Percentiles rank a stretch among this genome's conserved stretches.
Evolutionary conservation across 2,797 vertebrate genomes (phyloP).

Genomic region (Mycteria americana): DNA sequence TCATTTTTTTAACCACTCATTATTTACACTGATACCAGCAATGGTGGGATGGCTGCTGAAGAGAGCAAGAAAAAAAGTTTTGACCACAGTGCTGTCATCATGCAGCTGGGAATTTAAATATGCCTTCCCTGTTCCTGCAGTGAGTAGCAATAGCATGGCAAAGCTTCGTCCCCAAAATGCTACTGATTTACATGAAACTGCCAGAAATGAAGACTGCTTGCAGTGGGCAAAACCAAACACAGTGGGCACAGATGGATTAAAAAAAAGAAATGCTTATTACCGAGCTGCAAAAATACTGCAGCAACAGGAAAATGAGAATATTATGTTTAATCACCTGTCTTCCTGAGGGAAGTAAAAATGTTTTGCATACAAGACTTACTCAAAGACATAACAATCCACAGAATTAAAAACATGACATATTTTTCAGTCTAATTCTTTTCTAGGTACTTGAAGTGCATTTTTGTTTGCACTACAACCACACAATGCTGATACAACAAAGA

Average conservation of each 20-base stretch:
- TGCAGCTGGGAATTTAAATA: neutral
- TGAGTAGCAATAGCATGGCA: accelerated
- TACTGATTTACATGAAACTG: neutral
- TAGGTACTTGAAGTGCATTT: neutral
- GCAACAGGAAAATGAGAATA: neutral
- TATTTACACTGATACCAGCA: neutral
- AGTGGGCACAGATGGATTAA: neutral
- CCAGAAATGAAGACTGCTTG: neutral
- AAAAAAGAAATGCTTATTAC: neutral
- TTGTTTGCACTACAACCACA: neutral
- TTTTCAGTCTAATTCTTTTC: neutral
- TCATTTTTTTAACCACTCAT: neutral
- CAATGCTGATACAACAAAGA: neutral
- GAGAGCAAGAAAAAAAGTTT: neutral
- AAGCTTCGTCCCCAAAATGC: neutral
- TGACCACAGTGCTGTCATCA: neutral
- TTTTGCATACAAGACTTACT: neutral
- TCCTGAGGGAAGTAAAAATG: neutral
- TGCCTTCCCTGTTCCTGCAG: neutral
- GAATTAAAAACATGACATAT: neutral
- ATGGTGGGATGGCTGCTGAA: neutral
- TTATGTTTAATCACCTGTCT: neutral
- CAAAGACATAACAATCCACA: neutral
- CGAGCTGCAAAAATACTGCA: neutral
- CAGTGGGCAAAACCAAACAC: neutral